Evolutionary conservation across 2,888 invertebrate species (phyloP).

Genomic region (Steinernema hermaphroditum): DNA sequence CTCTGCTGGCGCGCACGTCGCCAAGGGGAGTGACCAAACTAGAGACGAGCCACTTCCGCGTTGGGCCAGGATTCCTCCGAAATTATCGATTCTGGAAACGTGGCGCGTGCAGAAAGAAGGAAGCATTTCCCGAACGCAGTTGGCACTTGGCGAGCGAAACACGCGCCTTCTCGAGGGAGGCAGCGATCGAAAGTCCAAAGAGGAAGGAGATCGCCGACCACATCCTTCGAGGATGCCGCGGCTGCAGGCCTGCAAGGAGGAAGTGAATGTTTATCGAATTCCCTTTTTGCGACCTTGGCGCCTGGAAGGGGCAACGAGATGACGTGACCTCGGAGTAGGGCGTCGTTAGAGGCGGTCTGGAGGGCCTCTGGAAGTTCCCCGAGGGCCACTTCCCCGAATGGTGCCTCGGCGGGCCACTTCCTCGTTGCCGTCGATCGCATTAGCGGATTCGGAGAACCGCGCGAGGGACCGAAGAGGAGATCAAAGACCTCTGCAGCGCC

Average conservation of each 20-base stretch:
- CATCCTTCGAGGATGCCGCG: not conserved
- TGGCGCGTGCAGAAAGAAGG: constrained; percentile 8
- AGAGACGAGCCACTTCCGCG: constrained; percentile 13
- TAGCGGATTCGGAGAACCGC: constrained; percentile 2
- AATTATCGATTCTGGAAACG: constrained; percentile 23
- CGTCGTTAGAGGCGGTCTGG: constrained; percentile 3
- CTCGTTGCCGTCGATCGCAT: constrained; percentile 20
- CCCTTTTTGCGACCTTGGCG: not conserved
- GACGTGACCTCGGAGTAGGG: constrained; percentile 3
- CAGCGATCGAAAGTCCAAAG: constrained; percentile 11
- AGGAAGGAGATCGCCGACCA: not conserved
- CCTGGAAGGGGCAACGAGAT: not conserved
- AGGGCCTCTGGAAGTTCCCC: too few relatives aligned
- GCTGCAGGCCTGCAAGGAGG: constrained; percentile 4
- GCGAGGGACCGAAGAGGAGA: constrained; percentile 11
- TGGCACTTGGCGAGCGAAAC: constrained; percentile 17
- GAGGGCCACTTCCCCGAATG: constrained; percentile 16
- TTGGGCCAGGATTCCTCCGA: constrained; percentile 11
- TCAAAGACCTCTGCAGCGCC: constrained; percentile 10
- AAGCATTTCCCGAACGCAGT: constrained; percentile 10
- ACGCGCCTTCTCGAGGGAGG: constrained; percentile 11
- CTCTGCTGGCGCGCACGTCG: not conserved
- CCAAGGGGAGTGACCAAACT: not conserved
- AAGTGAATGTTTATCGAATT: constrained; percentile 24
- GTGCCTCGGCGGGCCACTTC: constrained; percentile 16